phyloP scores from a whole-genome alignment of 2,888 invertebrate species.

The Drosophila atripex region DNA sequence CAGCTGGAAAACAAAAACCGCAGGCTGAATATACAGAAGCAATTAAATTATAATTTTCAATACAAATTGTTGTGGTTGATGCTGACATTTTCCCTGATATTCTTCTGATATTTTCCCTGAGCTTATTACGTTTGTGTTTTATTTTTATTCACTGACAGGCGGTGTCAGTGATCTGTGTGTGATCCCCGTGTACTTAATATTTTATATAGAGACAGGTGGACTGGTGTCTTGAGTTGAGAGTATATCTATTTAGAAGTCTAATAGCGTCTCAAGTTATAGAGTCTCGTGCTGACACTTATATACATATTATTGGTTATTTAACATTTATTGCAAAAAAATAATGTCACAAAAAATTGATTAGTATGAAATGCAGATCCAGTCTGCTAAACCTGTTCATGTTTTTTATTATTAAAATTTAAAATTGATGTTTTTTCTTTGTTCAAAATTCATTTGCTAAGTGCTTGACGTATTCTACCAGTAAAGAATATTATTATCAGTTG shows the following conservation, averaged over 20 bases:
- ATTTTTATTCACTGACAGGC: constrained; percentile 19
- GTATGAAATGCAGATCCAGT: neutral
- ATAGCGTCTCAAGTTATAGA: neutral
- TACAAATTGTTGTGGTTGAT: constrained; percentile 36
- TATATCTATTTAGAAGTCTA: constrained; percentile 1
- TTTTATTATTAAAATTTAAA: neutral
- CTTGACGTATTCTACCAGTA: neutral
- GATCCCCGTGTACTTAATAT: constrained; percentile 18
- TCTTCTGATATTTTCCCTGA: constrained; percentile 31
- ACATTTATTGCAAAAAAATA: neutral
- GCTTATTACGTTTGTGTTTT: constrained; percentile 16
- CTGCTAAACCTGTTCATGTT: constrained; percentile 25
- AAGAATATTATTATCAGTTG: constrained; percentile 8
- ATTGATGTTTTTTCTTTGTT: neutral
- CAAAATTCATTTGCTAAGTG: constrained; percentile 12
- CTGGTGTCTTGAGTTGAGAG: neutral
- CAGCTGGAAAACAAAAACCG: constrained; percentile 24
- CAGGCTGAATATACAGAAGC: constrained; percentile 37
- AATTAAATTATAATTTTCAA: constrained; percentile 60
- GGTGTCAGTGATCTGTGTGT: constrained; percentile 42
- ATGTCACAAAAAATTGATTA: neutral
- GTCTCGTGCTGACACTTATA: neutral
- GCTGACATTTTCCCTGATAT: constrained; percentile 23
- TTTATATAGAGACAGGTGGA: constrained; percentile 2
- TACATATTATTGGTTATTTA: neutral